phyloP scores from a whole-genome alignment of 2,113 vertebrate genomes.

The Siniperca chuatsi region DNA sequence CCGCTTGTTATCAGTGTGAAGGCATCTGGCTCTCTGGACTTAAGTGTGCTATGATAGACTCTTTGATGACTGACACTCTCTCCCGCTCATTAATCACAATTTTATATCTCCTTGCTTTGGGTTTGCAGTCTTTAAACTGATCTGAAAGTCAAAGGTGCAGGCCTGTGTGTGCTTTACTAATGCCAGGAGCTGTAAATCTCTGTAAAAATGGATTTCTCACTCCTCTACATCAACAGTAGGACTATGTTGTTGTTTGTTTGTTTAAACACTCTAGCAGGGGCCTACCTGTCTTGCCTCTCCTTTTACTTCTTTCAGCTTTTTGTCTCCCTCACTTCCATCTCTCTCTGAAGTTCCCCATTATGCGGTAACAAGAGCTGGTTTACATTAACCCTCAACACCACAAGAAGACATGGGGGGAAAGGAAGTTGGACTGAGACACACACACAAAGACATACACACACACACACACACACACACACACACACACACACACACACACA shows the following conservation, averaged over 20 bases:
- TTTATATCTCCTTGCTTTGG: conserved; percentile 49
- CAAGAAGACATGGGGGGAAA: conserved; percentile 58
- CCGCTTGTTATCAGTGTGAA: conserved; percentile 78
- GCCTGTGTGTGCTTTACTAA: conserved; percentile 51
- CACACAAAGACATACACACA: conserved; percentile 45
- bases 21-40: conserved; percentile 75
- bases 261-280: conserved; percentile 31
- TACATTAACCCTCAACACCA: conserved; percentile 80
- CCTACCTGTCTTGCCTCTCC: conserved; percentile 43
- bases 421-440: conserved; percentile 56
- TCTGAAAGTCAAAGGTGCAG: conserved; percentile 61
- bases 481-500: conserved; percentile 46
- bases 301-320: conserved; percentile 39
- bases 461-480: conserved; percentile 77
- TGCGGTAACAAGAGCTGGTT: conserved; percentile 76
- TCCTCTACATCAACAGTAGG: neutral
- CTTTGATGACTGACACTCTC: conserved; percentile 75
- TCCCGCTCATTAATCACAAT: conserved; percentile 68
- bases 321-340: conserved; percentile 49
- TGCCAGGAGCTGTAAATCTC: conserved; percentile 50
- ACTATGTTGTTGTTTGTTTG: conserved; percentile 1
- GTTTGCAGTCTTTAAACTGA: conserved; percentile 26
- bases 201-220: conserved; percentile 30
- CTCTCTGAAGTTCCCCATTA: conserved; percentile 70
- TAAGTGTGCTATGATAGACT: conserved; percentile 72